Base-by-base conservation (phyloP, 2,797 vertebrate species). In the Linurgus olivaceus region DNA sequence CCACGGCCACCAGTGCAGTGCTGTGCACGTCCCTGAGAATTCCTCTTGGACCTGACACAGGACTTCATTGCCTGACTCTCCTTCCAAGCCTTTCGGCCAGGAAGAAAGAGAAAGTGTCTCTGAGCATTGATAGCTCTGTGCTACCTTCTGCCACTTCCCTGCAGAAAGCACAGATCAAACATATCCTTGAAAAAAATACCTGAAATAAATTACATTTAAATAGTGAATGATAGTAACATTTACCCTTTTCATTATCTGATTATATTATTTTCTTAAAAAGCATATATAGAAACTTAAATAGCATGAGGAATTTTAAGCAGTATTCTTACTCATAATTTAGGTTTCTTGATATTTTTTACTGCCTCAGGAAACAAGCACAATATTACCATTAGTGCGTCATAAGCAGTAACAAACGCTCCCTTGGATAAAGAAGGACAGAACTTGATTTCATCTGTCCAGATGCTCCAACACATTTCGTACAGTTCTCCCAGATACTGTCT, bases 1-100 rank as follows among this genome's bases (percentile, higher is more conserved):
- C 26, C 33, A 0, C 18, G 23, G 37, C 20, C 61, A 19, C 11
- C 9, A 0, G 0, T 1, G 45, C 61, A 4, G 61, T 10, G n/a
- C 31, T 13, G 28, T 17, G 50, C 59, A 0, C 37, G 6, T 4
- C 31, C 3, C 11, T 26, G 24, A 54, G 50, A 40, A 54, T 13
- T 40, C 15, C 45, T 35, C 25, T 23, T 20, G 47, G 13, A 19
- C 28, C 25, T 48, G 31, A 17, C 40, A 5, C 10, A 17, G 28
- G 11, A 5, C 17, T 65, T 11, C 4, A 37, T 2, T 13, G 44
- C 78, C 31, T 19, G 28, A 0, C 35, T 28, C 13, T 17, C 31
- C 33, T 48, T 18, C 24, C 14, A 17, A n/a, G 47, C 54, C 11
- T 13, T 63, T 79, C 71, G 62, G 45, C 2, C 16, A 3, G 2